Conservation (phyloP, 2,797 vertebrate genomes). For the Neoniphon sammara region DNA sequence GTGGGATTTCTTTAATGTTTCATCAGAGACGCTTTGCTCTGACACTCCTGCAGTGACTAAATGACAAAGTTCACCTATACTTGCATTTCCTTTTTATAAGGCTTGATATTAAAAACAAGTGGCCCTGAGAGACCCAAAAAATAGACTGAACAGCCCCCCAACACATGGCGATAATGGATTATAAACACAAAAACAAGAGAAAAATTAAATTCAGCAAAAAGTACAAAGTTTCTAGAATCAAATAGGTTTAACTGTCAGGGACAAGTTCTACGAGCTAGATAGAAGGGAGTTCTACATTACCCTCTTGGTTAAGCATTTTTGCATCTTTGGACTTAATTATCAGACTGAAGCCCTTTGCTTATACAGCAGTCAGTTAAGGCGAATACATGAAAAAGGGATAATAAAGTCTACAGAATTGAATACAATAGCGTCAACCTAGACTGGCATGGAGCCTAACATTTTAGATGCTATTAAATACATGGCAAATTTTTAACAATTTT, state of each 20-base stretch:
- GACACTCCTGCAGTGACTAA: not conserved
- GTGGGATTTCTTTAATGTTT: conserved; percentile 30
- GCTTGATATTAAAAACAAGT: conserved; percentile 21
- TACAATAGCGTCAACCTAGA: conserved; percentile 17
- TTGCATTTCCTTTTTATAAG: conserved; percentile 36
- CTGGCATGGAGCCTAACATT: conserved; percentile 22
- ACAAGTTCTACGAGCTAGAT: conserved; percentile 61
- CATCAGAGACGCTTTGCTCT: not conserved
- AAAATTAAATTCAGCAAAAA: conserved; percentile 50
- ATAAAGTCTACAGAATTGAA: conserved; percentile 36
- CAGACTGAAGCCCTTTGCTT: conserved; percentile 29
- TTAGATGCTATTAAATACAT: conserved; percentile 38
- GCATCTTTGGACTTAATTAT: conserved; percentile 69
- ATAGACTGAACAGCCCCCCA: conserved; percentile 21
- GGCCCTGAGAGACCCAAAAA: conserved; percentile 44
- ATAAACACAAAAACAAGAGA: conserved; percentile 41
- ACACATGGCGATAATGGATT: conserved; percentile 57
- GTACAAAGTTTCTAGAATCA: conserved; percentile 59
- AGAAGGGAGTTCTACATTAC: conserved; percentile 62
- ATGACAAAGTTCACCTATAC: conserved; percentile 2
- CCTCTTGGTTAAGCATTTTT: conserved; percentile 51
- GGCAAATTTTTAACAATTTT: conserved; percentile 19
- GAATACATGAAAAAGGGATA: conserved; percentile 24
- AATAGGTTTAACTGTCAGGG: conserved; percentile 48
- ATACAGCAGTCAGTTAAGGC: conserved; percentile 29